phyloP scores from a whole-genome alignment of 1,140 invertebrate genomes.

The Euglossa dilemma region DNA sequence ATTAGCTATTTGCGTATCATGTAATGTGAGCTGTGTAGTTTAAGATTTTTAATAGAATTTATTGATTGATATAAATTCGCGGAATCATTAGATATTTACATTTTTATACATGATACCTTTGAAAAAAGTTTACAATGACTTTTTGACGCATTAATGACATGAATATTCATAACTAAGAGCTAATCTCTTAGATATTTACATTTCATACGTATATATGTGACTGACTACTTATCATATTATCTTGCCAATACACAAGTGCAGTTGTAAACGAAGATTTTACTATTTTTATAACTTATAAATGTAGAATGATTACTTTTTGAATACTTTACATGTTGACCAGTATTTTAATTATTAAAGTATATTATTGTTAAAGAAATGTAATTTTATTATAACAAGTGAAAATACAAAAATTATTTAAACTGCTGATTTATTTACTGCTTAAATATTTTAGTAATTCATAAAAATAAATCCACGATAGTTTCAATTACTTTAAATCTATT shows the following conservation, averaged over 20 bases:
- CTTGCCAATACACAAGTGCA: conserved; percentile 38
- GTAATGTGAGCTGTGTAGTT: conserved; percentile 13
- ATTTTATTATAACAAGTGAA: conserved; percentile 26
- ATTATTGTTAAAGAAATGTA: conserved; percentile 39
- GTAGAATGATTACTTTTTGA: conserved; percentile 28
- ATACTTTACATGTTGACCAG: conserved; percentile 57
- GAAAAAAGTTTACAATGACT: conserved; percentile 7
- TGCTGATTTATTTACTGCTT: conserved; percentile 20
- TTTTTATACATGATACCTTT: conserved; percentile 44
- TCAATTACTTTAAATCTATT: not conserved
- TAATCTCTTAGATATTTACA: conserved; percentile 9
- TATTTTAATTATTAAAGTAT: conserved; percentile 61
- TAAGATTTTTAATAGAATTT: conserved; percentile 29
- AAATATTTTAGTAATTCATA: not conserved
- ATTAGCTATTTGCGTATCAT: conserved; percentile 13
- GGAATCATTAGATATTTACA: conserved; percentile 40
- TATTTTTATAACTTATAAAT: conserved; percentile 35
- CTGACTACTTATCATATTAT: conserved; percentile 29
- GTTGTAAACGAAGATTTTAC: conserved; percentile 10
- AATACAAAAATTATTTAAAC: conserved; percentile 32
- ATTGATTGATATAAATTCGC: conserved; percentile 36
- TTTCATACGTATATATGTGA: conserved; percentile 7
- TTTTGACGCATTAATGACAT: conserved; percentile 1
- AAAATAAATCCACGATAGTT: conserved; percentile 19
- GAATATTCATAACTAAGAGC: conserved; percentile 16